Base-by-base conservation (phyloP, 2,113 vertebrate species). In the Genyomyrus donnyi region DNA sequence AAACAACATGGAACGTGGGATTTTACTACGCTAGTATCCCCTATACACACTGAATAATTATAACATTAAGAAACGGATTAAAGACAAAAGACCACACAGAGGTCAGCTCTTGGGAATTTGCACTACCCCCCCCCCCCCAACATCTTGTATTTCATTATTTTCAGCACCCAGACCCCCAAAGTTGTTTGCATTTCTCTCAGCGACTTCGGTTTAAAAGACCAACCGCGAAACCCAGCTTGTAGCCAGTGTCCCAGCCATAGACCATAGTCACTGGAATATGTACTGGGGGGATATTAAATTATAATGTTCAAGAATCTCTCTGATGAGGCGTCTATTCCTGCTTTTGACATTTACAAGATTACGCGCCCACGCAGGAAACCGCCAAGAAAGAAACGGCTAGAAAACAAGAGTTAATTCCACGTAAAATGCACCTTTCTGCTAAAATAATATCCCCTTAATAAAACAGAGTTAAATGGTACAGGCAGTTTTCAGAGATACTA, bases 281-380 rank as follows among this genome's bases (percentile, higher is more conserved):
- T 31, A 24, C 46, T 53, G 50, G 31, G 15, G 70, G 86, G 56
- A 91, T 87, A 84, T 90, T 35, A 53, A 89, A 90, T 85, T 88
- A 92, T 48, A 91, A 49, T 21, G 24, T 1, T 45, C 0, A 42
- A 46, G n/a, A 21, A 11, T 35, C 19, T 8, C 27, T 66, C 70
- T 48, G 83, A 39, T 77, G 74, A 42, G 74, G 17, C 74, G n/a
- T 19, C 74, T 15, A 19, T 42, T 77, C 3, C 74, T 80, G 74
- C 70, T 80, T 80, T 19, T 19, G 13, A 39, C 35, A 80, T 80
- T 42, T 39, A 8, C 35, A 19, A 19, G 15, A 7, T 80, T 80
- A 39, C 13, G 31, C 42, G 74, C 35, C 74, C 6, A 19, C 1
- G 17, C 74, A 42, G 15, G 35, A 80, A 80, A 80, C 5, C 74